Evolutionary conservation across 2,888 invertebrate genomes (phyloP).

Genomic region (Brachynemurus nebulosus): DNA sequence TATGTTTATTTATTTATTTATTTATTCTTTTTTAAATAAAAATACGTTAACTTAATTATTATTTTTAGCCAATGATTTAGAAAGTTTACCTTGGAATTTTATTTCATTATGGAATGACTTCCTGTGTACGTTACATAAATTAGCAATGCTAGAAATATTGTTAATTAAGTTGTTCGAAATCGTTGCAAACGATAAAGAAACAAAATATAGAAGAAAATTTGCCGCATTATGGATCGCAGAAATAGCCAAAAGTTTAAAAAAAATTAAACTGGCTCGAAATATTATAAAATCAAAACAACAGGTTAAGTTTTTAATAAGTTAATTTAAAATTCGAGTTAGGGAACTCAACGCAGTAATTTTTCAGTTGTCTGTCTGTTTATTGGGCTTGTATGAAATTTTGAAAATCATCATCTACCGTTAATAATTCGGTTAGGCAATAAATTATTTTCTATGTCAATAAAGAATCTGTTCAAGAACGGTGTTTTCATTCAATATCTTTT

Average conservation of each 20-base stretch:
- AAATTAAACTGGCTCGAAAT: background rate
- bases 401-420: too few species aligned
- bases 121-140: background rate
- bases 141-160: background rate
- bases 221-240: conserved; percentile 6
- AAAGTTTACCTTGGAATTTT: conserved; percentile 5
- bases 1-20: background rate
- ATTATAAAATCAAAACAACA: too few species aligned
- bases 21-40: background rate
- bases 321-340: too few species aligned
- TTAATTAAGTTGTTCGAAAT: conserved; percentile 2
- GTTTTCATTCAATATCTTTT: too few species aligned
- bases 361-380: too few species aligned
- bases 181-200: background rate
- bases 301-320: too few species aligned
- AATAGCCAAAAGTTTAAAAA: conserved; percentile 5
- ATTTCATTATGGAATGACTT: conserved; percentile 1
- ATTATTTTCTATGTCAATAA: too few species aligned
- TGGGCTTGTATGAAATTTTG: too few species aligned
- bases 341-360: too few species aligned
- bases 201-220: background rate
- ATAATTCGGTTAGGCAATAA: too few species aligned
- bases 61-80: background rate
- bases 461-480: too few species aligned
- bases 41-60: background rate